Evolutionary conservation across 2,888 invertebrate genomes (phyloP).

Genomic region (Ametastegia equiseti): DNA sequence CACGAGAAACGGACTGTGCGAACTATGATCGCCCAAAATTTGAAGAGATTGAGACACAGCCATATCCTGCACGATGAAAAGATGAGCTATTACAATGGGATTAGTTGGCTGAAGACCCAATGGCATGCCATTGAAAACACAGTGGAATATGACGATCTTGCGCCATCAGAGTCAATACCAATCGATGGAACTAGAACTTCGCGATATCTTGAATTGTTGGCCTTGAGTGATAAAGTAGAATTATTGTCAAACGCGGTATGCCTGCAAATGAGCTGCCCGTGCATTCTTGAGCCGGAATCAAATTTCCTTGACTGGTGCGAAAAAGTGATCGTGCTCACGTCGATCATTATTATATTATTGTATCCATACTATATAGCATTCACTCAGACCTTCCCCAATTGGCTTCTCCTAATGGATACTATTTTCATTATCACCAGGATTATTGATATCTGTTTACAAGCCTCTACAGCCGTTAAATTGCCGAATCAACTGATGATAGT

Average conservation of each 20-base stretch:
- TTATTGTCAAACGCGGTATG: constrained; percentile 60
- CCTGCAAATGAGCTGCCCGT: constrained; percentile 56
- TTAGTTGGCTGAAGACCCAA: constrained; percentile 32
- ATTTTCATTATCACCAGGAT: constrained; percentile 52
- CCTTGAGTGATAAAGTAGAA: constrained; percentile 59
- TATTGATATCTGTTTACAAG: constrained; percentile 59
- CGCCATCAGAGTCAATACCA: not conserved
- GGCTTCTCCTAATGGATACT: constrained; percentile 41
- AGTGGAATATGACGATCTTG: not conserved
- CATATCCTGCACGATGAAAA: not conserved
- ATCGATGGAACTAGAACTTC: constrained; percentile 19
- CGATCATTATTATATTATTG: constrained; percentile 34
- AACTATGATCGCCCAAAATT: not conserved
- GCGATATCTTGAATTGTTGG: constrained; percentile 50
- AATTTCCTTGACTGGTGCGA: constrained; percentile 59
- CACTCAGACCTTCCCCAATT: not conserved
- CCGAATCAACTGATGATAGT: constrained; percentile 51
- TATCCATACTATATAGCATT: constrained; percentile 57
- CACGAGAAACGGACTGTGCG: constrained; percentile 4
- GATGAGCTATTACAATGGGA: not conserved
- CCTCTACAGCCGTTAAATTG: constrained; percentile 59
- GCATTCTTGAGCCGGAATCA: constrained; percentile 60
- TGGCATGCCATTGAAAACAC: constrained; percentile 12
- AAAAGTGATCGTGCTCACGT: constrained; percentile 46
- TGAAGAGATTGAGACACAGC: not conserved